Evolutionary conservation across 2,113 vertebrate species (phyloP), one percentile per base, ranked within the genome.

Genomic region (Lampris incognitus): DNA sequence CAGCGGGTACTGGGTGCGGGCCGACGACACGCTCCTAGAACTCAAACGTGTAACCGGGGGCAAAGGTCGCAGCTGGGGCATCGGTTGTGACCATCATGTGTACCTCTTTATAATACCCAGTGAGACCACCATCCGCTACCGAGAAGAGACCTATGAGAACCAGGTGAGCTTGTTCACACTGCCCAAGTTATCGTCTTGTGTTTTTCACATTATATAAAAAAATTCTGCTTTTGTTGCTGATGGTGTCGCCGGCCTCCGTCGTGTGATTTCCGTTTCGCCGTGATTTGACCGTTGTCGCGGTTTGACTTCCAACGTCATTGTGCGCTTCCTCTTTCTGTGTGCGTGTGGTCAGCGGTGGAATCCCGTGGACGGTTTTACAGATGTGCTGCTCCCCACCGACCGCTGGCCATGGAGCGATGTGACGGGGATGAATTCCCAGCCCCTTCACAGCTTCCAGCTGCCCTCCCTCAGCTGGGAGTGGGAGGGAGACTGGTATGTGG

Each of bases 401-500:
- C 97, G 98, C 93, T 99, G 98, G 98, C 94, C 94, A 0, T 99
- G 98, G 97, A 99, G 98, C 0, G 96, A 99, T 36, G 95, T 98
- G 88, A 96, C 93, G 5, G 98, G 98, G 41, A 91, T 96, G 64
- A 96, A 94, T 76, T 93, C 95, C 24, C 97, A 97, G 79, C 95
- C 94, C 0, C 95, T 99, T 2, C 95, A 96, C 66, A 95, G 95
- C 88, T 98, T 99, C 86, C 91, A 86, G 13, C 93, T 97, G 85
- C 97, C 97, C 0, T 97, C 98, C 0, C 91, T 92, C 37, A 96
- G 97, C 90, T 99, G 98, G 98, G 97, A 98, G 85, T 99, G 98
- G 98, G 98, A 99, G 74, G 96, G 97, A 0, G 97, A 98, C 94
- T 99, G 98, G 98, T 97, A 96, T 55, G 97, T 99, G 95, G 97